A percentile compares a stretch with the other conserved stretches of the same genome.
These are phyloP conservation scores for Stenurella melanura DNA, from an alignment of 2,888 invertebrate genomes.

Conservation along the genomic window DNA sequence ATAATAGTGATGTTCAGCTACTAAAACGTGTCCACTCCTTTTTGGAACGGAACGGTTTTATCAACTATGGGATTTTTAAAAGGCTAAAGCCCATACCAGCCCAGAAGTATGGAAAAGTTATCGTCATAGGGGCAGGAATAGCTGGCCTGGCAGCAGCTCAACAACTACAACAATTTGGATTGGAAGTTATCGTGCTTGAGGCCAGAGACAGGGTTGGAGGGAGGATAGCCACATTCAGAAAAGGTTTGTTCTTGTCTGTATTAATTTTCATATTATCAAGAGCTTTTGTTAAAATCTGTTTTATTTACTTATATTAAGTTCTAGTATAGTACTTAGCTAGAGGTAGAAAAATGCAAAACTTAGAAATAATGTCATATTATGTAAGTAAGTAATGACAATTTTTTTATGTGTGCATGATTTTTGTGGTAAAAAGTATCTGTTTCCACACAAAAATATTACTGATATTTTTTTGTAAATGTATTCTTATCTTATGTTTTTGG, in stretches of 20 bases:
- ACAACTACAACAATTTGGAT: conserved; percentile 95
- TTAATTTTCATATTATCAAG: background rate
- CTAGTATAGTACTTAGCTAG: no score
- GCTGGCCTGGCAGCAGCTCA: conserved; percentile 96
- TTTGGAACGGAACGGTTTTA: conserved; percentile 95
- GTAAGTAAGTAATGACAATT: no score
- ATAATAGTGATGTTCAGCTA: conserved; percentile 91
- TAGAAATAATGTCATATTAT: no score
- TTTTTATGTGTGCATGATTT: no score
- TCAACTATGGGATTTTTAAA: conserved; percentile 98
- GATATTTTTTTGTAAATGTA: no score
- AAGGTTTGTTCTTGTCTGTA: conserved; percentile 77
- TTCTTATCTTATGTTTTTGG: no score
- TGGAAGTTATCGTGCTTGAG: conserved; percentile 93
- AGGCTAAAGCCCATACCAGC: conserved; percentile 83
- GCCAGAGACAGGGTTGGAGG: conserved; percentile 96
- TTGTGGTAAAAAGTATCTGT: no score
- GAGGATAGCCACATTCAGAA: conserved; percentile 95
- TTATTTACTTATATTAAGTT: background rate
- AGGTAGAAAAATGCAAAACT: no score
- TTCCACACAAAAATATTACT: no score
- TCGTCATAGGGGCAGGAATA: conserved; percentile 86
- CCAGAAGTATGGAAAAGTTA: conserved; percentile 80
- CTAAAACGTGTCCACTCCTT: conserved; percentile 92
- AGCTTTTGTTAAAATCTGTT: background rate